phyloP scores from a whole-genome alignment of 1,140 invertebrate species.

The Littorina saxatilis region DNA sequence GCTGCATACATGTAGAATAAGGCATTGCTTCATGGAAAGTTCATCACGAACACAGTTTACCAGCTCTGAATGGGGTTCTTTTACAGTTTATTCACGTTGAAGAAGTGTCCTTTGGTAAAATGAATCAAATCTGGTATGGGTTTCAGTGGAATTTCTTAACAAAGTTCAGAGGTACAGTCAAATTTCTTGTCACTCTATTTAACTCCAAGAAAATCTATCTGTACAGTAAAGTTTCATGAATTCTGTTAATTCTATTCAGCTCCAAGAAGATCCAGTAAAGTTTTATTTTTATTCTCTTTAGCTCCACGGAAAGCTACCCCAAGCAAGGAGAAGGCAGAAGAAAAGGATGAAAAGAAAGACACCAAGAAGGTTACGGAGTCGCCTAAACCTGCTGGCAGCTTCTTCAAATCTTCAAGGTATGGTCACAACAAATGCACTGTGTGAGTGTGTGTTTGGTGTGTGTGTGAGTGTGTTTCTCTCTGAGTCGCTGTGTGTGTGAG shows the following conservation, averaged over 20 bases:
- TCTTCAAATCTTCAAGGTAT: slow-evolving; percentile 17
- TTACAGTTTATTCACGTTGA: too few relatives aligned
- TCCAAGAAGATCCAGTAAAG: background rate
- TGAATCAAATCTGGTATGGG: too few relatives aligned
- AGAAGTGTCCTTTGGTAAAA: too few relatives aligned
- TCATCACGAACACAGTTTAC: too few relatives aligned
- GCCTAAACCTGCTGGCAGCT: background rate
- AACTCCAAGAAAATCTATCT: too few relatives aligned
- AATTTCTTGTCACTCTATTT: background rate
- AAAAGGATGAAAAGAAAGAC: slow-evolving; percentile 6
- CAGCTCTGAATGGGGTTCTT: too few relatives aligned
- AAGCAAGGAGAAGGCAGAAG: background rate
- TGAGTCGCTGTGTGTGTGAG: background rate
- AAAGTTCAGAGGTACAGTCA: too few relatives aligned
- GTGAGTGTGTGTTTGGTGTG: background rate
- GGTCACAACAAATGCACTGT: background rate
- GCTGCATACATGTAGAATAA: too few relatives aligned
- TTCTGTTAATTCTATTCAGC: background rate
- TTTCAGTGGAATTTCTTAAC: too few relatives aligned
- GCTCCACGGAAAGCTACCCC: background rate
- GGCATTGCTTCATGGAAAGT: too few relatives aligned
- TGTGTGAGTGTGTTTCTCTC: slow-evolving; percentile 21
- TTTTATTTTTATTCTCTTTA: background rate
- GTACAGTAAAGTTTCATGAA: background rate
- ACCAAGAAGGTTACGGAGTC: background rate